Base-by-base conservation (phyloP, 2,797 vertebrate species). In the Aldrovandia affinis region DNA sequence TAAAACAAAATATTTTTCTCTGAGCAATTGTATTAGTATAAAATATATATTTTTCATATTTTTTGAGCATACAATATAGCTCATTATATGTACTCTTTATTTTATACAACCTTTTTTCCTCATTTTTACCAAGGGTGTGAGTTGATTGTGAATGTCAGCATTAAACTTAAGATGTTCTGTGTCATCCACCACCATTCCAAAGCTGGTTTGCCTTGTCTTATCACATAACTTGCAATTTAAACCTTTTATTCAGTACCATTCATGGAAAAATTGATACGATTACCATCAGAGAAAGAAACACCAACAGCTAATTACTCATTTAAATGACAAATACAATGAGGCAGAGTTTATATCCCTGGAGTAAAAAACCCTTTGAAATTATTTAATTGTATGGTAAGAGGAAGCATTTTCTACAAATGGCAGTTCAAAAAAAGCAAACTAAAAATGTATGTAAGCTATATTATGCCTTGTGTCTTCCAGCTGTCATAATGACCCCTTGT, bases 371-470 rank as follows among this genome's bases (percentile, higher is more conserved):
- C 84, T 25, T 83, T 87, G 80, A 86, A 82, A 68, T 85, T 80
- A 86, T 61, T 83, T 75, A 87, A 84, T 81, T 81, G 42, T 61
- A 78, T 83, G 80, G 70, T 80, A 83, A 85, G 83, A 85, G 84
- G 84, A 77, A 81, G 61, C 75, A 63, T 84, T 87, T 92, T 85
- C 87, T 87, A 91, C 90, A 91, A 93, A 94, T 89, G 86, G 78
- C 85, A 68, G 44, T 88, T 87, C 20, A 9, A 88, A 82, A 88
- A 84, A 91, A 80, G 87, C 75, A 86, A 86, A 87, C 87, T 86
- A 86, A 88, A 86, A 9, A 65, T 65, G 8, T 28, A 65, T 6
- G 28, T 57, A 10, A 14, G 15, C 84, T 68, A 86, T 87, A 83
- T 5, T 86, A 55, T 85, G n/a, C 87, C 89, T 86, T 84, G 88